Conservation (phyloP, 2,113 vertebrate species). For the Parotia lawesii region DNA sequence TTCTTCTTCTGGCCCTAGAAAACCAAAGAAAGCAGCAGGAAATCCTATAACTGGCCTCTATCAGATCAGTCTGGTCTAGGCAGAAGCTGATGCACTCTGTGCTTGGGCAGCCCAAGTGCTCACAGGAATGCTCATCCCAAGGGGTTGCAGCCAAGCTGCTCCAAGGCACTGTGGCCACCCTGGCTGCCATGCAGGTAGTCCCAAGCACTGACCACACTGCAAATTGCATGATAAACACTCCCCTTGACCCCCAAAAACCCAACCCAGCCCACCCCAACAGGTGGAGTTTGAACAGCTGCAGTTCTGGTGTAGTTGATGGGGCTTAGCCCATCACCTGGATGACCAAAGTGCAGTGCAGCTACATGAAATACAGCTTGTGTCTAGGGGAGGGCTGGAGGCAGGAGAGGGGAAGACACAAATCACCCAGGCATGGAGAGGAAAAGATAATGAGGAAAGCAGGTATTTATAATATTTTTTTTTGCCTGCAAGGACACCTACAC, state of each 20-base stretch:
- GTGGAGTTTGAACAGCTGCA: background rate
- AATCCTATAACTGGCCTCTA: background rate
- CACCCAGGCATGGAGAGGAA: background rate
- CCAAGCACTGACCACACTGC: background rate
- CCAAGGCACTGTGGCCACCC: background rate
- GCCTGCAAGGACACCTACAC: background rate
- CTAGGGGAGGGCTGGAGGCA: background rate
- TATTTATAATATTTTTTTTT: background rate
- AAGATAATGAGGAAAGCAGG: background rate
- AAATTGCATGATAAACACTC: background rate
- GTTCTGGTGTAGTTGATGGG: background rate
- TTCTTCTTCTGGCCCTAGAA: background rate
- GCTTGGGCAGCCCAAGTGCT: background rate
- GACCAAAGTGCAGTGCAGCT: background rate
- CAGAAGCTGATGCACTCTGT: background rate
- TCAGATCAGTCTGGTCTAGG: background rate
- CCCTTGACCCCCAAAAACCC: background rate
- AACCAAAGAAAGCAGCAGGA: background rate
- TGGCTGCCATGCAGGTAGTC: background rate
- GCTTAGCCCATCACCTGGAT: background rate
- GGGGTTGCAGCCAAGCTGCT: background rate
- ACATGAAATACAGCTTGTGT: background rate
- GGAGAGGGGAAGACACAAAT: background rate
- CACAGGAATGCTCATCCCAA: accelerated
- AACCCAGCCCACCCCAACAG: background rate